Conservation (phyloP, 35 echinoderm and acorn worm species). For the Strongylocentrotus purpuratus region DNA sequence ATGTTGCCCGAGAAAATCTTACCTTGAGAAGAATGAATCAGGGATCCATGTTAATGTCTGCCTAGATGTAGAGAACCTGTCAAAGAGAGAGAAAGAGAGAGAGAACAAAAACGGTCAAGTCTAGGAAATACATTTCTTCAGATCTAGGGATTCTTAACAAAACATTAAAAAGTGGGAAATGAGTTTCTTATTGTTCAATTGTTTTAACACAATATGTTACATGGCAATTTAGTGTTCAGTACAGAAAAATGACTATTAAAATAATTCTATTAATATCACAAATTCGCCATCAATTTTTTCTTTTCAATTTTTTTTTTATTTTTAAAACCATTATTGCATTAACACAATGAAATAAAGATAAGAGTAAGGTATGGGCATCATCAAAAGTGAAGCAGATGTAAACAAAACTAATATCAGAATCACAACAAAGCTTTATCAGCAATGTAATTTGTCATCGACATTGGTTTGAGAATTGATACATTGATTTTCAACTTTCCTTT, state of each 20-base stretch:
- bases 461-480: too few species aligned
- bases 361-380: too few species aligned
- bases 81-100: constrained; percentile 26
- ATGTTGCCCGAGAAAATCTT: neutral
- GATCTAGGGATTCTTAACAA: neutral
- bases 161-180: neutral
- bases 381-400: too few species aligned
- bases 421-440: too few species aligned
- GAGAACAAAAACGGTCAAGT: neutral
- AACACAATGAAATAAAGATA: too few species aligned
- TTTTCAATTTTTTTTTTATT: too few species aligned
- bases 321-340: too few species aligned
- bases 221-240: neutral
- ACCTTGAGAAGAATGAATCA: constrained; percentile 99
- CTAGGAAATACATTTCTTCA: neutral
- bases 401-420: too few species aligned
- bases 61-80: constrained; percentile 97
- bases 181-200: neutral
- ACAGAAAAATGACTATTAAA: neutral
- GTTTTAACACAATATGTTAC: neutral
- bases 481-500: too few species aligned
- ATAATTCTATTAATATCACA: too few species aligned
- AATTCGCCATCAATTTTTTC: too few species aligned
- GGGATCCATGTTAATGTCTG: constrained; percentile 93
- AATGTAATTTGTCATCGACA: too few species aligned